Conservation (phyloP, 2,888 invertebrate species). For the Ophion ellenae region DNA sequence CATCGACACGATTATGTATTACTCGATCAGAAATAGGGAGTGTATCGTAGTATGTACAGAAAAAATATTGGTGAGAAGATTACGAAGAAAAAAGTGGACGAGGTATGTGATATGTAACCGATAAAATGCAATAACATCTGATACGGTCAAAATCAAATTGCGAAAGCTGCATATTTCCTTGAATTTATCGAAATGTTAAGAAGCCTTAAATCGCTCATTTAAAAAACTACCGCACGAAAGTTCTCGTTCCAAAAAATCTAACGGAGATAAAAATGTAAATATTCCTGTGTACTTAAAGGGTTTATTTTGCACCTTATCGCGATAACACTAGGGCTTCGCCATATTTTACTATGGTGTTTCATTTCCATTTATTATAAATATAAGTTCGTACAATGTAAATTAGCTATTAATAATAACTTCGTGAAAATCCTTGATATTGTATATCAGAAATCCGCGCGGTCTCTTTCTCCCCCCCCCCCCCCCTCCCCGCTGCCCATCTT, state of each 20-base stretch:
- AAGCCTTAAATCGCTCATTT: too few species aligned
- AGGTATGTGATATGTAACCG: too few species aligned
- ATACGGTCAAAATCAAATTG: not conserved
- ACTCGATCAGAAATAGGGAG: conserved; percentile 26
- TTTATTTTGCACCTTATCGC: conserved; percentile 9
- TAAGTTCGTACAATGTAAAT: conserved; percentile 79
- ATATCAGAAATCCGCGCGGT: conserved; percentile 47
- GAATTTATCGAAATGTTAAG: too few species aligned
- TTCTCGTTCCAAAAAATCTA: not conserved
- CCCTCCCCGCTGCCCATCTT: not conserved
- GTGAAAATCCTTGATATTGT: conserved; percentile 42
- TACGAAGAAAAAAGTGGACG: conserved; percentile 1
- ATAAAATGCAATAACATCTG: not conserved
- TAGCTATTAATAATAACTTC: conserved; percentile 71
- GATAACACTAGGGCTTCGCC: not conserved
- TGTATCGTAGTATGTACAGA: conserved; percentile 56
- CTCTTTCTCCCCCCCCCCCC: conserved; percentile 13
- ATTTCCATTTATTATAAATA: conserved; percentile 80
- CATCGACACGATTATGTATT: conserved; percentile 18
- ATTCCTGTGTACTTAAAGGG: not conserved
- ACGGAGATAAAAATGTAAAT: not conserved
- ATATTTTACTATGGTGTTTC: conserved; percentile 51
- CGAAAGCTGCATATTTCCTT: not conserved
- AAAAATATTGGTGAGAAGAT: conserved; percentile 57
- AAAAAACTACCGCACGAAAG: too few species aligned